Evolutionary conservation across 2,888 invertebrate species (phyloP), one percentile per base, ranked within the genome.

Genomic region (Strigamia maritima): DNA sequence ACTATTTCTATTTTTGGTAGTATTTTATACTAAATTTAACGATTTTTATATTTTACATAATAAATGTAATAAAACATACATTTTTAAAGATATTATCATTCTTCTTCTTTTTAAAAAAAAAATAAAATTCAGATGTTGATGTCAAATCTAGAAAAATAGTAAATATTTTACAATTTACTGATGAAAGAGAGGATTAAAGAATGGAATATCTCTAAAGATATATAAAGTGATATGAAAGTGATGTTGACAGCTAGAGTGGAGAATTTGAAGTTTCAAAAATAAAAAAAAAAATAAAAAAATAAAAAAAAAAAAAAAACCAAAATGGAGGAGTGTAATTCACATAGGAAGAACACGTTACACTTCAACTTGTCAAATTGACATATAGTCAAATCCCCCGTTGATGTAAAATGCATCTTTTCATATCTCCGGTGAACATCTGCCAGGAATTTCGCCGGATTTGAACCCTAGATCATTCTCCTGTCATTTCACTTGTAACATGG

Each of bases 281-380:
- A 4, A 19, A 8, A 19, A 24, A 60, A 19, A 19, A 60, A 60
- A 60, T 10, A 60, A 12, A 60, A 60, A 60, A 60, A 31, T 54
- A 19, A 54, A 54, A 16, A 7, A 19, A 8, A 19, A 24, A 60
- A 60, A 60, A 60, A 60, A 60, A 60, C 10, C 60, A 60, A 60
- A 60, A 60, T 60, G 60, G 60, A 60, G 60, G 60, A 60, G 60
- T 60, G 22, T 60, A 60, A 60, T 60, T 60, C 60, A 60, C 60
- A 60, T n/a, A 60, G 60, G 60, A n/a, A 60, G 60, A 24, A 60
- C 60, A 60, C n/a, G 60, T 60, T 60, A 60, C 60, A 60, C 60
- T 60, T 60, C 60, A 60, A 60, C 60, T 60, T 60, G 60, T 60
- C 60, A 60, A 60, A 60, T 60, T 60, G 60, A 60, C 60, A 60